These are phyloP conservation scores for Leptobrachium leishanense DNA, from an alignment of 2,113 vertebrate species.

Conservation along the genomic window DNA sequence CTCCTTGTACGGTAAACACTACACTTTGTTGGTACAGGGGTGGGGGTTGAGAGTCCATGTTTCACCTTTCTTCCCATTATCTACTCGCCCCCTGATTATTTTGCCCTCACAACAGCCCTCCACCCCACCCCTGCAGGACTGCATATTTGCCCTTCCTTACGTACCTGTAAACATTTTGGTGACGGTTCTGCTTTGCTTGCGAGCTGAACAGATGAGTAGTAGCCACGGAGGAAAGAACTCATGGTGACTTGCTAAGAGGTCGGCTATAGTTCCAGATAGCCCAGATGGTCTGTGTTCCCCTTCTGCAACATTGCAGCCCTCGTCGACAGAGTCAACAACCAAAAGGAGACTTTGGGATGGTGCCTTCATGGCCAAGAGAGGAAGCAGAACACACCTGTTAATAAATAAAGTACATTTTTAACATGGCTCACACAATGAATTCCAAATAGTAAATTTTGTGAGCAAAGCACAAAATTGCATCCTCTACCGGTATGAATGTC, in stretches of 20 bases:
- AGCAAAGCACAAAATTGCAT: too few relatives aligned
- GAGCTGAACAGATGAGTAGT: conserved; percentile 89
- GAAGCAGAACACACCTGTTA: conserved; percentile 85
- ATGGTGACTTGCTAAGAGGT: conserved; percentile 89
- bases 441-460: too few relatives aligned
- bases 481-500: too few relatives aligned
- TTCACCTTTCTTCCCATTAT: too few relatives aligned
- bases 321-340: conserved; percentile 90
- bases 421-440: too few relatives aligned
- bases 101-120: too few relatives aligned
- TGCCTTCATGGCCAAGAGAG: conserved; percentile 83
- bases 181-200: conserved; percentile 92
- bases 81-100: too few relatives aligned
- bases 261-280: conserved; percentile 84
- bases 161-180: conserved; percentile 96
- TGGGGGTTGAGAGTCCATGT: too few relatives aligned
- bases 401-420: too few relatives aligned
- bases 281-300: conserved; percentile 76
- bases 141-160: conserved; percentile 25
- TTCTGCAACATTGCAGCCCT: conserved; percentile 80
- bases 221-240: conserved; percentile 96
- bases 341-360: conserved; percentile 88
- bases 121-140: too few relatives aligned
- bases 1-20: too few relatives aligned
- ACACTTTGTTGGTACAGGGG: too few relatives aligned